phyloP scores from a whole-genome alignment of 2,888 invertebrate genomes.

The Tenthredo amoena region DNA sequence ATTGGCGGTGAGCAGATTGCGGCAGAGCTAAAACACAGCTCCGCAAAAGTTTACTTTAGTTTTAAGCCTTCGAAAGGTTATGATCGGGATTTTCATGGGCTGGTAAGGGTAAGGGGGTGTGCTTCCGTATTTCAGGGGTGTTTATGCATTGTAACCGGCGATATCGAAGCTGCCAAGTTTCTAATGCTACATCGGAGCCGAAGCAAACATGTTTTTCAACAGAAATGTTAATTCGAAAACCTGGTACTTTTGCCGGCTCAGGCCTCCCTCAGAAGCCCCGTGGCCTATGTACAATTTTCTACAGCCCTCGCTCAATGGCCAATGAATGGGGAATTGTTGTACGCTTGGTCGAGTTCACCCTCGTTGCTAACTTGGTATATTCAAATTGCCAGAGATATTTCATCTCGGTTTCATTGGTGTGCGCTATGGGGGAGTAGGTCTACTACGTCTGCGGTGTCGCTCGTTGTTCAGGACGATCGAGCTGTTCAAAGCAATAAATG shows the following conservation, averaged over 20 bases:
- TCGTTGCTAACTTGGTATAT: slow-evolving; percentile 30
- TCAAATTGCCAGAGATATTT: slow-evolving; percentile 51
- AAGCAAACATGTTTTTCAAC: slow-evolving; percentile 46
- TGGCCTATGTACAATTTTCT: slow-evolving; percentile 40
- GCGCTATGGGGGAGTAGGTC: neutral
- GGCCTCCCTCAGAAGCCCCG: neutral
- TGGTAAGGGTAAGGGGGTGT: neutral
- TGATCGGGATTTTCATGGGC: neutral
- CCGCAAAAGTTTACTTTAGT: neutral
- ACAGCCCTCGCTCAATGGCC: slow-evolving; percentile 36
- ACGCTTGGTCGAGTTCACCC: slow-evolving; percentile 40
- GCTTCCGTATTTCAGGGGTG: neutral
- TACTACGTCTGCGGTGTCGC: neutral
- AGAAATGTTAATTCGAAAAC: slow-evolving; percentile 34
- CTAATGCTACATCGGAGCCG: slow-evolving; percentile 21
- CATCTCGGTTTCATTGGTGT: slow-evolving; percentile 42
- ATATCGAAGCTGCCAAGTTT: slow-evolving; percentile 7
- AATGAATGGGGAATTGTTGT: slow-evolving; percentile 45
- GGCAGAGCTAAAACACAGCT: neutral
- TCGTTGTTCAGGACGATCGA: slow-evolving; percentile 1
- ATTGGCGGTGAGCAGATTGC: slow-evolving; percentile 15
- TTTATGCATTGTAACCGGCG: slow-evolving; percentile 13
- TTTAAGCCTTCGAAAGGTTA: slow-evolving; percentile 3
- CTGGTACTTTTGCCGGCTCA: neutral
- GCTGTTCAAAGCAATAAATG: slow-evolving; percentile 21